Conservation (phyloP, 1,140 invertebrate species). For the Ladona fulva region DNA sequence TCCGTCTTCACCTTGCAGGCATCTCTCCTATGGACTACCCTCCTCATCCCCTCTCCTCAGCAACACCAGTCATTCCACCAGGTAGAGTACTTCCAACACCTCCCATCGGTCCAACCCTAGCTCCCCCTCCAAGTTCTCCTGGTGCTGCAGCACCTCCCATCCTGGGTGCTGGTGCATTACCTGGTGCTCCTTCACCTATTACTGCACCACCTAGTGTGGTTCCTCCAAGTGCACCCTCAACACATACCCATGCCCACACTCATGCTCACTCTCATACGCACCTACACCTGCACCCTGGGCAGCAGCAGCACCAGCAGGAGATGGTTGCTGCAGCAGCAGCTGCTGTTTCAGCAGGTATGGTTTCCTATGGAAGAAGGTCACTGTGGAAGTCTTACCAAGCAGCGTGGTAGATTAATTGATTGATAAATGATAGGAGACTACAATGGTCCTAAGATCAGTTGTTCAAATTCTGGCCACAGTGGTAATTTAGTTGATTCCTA, state of each 20-base stretch:
- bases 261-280: slow-evolving; percentile 64
- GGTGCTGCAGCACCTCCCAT: background rate
- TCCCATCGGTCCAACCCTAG: background rate
- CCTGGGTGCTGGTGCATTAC: no score
- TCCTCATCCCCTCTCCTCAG: slow-evolving; percentile 34
- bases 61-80: background rate
- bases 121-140: background rate
- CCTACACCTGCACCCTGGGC: slow-evolving; percentile 77
- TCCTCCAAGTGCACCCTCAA: slow-evolving; percentile 30
- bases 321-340: slow-evolving; percentile 41
- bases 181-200: slow-evolving; percentile 27
- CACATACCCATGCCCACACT: slow-evolving; percentile 79
- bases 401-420: no score
- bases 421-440: no score
- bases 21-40: slow-evolving; percentile 71
- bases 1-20: slow-evolving; percentile 77
- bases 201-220: slow-evolving; percentile 20
- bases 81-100: background rate
- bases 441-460: no score
- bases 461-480: no score
- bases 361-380: background rate
- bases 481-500: no score
- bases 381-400: background rate
- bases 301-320: slow-evolving; percentile 61
- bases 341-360: slow-evolving; percentile 31